These are phyloP conservation scores for Epinephelus moara DNA, from an alignment of 2,113 vertebrate genomes.

Conservation along the genomic window DNA sequence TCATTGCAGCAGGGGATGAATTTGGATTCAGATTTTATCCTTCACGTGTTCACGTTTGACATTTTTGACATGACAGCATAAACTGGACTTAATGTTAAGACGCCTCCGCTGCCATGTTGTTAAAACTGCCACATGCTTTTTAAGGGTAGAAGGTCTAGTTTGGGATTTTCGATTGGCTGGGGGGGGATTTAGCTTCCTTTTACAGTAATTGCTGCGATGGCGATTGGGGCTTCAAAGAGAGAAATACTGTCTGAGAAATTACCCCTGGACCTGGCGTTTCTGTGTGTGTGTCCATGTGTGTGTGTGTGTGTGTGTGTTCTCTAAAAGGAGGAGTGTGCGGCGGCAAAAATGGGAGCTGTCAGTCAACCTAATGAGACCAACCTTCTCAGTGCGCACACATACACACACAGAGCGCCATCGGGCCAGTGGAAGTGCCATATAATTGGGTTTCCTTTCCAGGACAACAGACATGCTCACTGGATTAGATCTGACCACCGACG, in stretches of 20 bases:
- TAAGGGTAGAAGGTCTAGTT: constrained; percentile 34
- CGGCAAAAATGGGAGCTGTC: constrained; percentile 80
- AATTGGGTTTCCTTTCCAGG: constrained; percentile 88
- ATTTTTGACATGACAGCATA: constrained; percentile 32
- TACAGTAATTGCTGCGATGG: constrained; percentile 76
- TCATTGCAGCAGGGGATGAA: not conserved
- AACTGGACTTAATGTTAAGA: constrained; percentile 36
- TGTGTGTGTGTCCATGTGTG: constrained; percentile 14
- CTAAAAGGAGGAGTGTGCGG: constrained; percentile 65
- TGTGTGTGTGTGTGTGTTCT: constrained; percentile 35
- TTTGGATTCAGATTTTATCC: constrained; percentile 12
- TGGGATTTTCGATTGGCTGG: constrained; percentile 33
- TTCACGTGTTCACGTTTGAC: constrained; percentile 24
- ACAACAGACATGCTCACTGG: constrained; percentile 84
- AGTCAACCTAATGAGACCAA: constrained; percentile 82
- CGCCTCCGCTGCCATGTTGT: constrained; percentile 5
- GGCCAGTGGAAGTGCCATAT: constrained; percentile 84
- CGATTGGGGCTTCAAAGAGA: constrained; percentile 72
- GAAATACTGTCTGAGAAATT: constrained; percentile 76
- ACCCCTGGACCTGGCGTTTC: constrained; percentile 55
- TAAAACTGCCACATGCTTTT: constrained; percentile 33
- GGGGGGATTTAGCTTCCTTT: constrained; percentile 58
- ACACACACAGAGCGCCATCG: constrained; percentile 68
- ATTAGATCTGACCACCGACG: constrained; percentile 80
- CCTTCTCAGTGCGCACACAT: constrained; percentile 66